Evolutionary conservation across 2,113 vertebrate species (phyloP), one percentile per base, ranked within the genome.

Genomic region (Rhabdomys dilectus): DNA sequence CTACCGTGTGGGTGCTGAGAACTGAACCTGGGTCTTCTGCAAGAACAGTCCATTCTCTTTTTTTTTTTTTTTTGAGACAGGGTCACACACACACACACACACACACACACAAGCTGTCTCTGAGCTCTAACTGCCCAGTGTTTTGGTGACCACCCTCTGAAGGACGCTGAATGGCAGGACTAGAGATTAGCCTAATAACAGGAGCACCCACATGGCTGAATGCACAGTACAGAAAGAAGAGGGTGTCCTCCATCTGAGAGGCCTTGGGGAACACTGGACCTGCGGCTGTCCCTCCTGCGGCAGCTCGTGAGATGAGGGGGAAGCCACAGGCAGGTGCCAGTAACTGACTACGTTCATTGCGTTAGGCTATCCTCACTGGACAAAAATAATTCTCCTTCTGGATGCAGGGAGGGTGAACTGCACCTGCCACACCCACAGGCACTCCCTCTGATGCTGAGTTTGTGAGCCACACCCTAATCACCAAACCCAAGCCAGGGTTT

Each of bases 321-420:
- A 17, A 2, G 31, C 34, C 89, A 80, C 70, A 26, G 91, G 91
- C 95, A 60, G 93, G 76, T 70, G 64, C 81, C 60, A n/a, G 36
- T 19, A 29, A 66, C 73, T 4, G 76, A 66, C 89, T 45, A 11
- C 64, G 53, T 45, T 29, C 26, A 62, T 48, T 53, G 87, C 7
- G 10, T 8, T 2, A 9, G 66, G 7, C 66, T 5, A 5, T 77
- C 72, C 60, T 84, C 73, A 66, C 76, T 34, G 45, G 45, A 2
- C 68, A 91, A 93, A 95, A 94, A 82, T 53, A 89, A 86, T 45
- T 93, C 0, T 0, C 45, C 1, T 88, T 58, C 89, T 76, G 87
- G 2, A 34, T 5, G 34, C 48, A 10, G 34, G 39, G 31, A 58
- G 72, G 56, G 82, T 11, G 42, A 68, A 87, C 84, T 8, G 0